A percentile compares a stretch with the other conserved stretches of the same genome.
These are phyloP conservation scores for Centropyge bicolor DNA, from an alignment of 2,797 vertebrate species.

Conservation along the genomic window DNA sequence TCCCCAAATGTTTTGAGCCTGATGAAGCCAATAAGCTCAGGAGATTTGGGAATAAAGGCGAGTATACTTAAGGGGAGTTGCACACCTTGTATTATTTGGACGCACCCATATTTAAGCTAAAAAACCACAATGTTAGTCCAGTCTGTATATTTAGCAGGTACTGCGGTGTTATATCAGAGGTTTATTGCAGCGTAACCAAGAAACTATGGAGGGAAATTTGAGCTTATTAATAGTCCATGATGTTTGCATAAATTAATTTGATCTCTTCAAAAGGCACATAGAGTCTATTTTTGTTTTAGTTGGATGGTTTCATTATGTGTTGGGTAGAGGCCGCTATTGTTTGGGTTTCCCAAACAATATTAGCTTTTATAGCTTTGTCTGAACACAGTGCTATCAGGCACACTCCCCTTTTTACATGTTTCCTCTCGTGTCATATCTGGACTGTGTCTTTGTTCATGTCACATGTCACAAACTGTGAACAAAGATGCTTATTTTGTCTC, in stretches of 20 bases:
- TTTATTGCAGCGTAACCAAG: not conserved
- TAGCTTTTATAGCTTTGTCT: not conserved
- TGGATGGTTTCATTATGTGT: conserved; percentile 15
- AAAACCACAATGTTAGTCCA: not conserved
- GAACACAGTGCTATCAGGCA: not conserved
- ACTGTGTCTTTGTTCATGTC: conserved; percentile 22
- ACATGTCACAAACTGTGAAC: not conserved
- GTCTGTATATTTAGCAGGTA: not conserved
- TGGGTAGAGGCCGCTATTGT: not conserved
- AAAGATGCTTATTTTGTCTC: not conserved
- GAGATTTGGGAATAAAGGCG: not conserved
- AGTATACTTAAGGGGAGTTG: not conserved
- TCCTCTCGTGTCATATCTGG: conserved; percentile 6
- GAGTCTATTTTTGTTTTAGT: not conserved
- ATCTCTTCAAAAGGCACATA: not conserved
- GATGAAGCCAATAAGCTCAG: not conserved
- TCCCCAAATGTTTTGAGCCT: no score
- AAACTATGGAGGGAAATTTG: not conserved
- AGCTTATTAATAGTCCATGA: not conserved
- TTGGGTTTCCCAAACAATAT: not conserved
- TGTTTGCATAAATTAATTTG: conserved; percentile 14
- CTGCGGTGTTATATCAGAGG: not conserved
- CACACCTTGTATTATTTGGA: not conserved
- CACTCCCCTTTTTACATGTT: not conserved
- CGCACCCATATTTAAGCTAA: not conserved